Evolutionary conservation across 2,797 vertebrate species (phyloP).

Genomic region (Coregonus suidteri): DNA sequence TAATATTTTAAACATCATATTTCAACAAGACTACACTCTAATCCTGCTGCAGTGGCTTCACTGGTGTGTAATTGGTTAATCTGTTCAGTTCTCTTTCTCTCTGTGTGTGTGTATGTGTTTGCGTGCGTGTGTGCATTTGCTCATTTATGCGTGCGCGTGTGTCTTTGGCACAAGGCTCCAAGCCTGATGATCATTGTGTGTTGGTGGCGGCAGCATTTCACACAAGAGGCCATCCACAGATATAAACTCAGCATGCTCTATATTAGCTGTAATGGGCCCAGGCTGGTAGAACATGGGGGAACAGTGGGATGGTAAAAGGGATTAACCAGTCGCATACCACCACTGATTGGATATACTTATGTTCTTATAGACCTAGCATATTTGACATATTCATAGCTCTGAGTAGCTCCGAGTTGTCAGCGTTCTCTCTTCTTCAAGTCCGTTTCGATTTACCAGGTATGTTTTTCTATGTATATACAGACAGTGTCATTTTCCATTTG

Average conservation of each 20-base stretch:
- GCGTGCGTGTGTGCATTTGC: slow-evolving; percentile 25
- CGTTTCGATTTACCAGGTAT: background rate
- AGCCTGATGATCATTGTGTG: slow-evolving; percentile 30
- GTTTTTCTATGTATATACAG: background rate
- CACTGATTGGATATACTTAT: background rate
- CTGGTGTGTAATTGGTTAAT: slow-evolving; percentile 55
- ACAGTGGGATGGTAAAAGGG: background rate
- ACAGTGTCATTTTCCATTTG: background rate
- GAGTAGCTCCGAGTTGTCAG: background rate
- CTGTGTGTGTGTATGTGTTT: background rate
- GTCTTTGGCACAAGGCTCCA: slow-evolving; percentile 28
- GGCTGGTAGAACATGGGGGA: background rate
- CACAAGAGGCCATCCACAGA: slow-evolving; percentile 40
- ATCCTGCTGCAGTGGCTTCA: background rate
- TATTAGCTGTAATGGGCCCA: slow-evolving; percentile 36
- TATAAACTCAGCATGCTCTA: slow-evolving; percentile 24
- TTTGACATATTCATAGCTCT: background rate
- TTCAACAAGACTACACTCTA: background rate
- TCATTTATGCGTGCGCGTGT: slow-evolving; percentile 11
- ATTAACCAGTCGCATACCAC: background rate
- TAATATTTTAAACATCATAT: slow-evolving; percentile 2
- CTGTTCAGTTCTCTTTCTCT: background rate
- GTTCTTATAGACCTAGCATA: background rate
- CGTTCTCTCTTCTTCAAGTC: background rate
- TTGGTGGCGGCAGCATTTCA: slow-evolving; percentile 45